Percentiles rank a stretch among this genome's conserved stretches.
Evolutionary conservation across 2,797 vertebrate species (phyloP).

Genomic region (Hafferia zeledoni): DNA sequence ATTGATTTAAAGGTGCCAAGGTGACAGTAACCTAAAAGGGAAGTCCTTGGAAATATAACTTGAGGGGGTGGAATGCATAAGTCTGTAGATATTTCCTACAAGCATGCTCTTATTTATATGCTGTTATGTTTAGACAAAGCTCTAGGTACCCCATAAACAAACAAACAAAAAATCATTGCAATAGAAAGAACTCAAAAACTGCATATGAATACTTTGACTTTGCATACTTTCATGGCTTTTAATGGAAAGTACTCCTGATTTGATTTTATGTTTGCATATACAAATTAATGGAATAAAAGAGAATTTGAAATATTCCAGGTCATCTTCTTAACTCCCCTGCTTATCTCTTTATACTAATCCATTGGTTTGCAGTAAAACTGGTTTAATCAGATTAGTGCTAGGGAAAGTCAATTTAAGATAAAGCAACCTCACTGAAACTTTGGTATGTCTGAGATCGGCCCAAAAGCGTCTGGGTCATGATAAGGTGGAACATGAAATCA

Average conservation of each 20-base stretch:
- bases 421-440: not conserved
- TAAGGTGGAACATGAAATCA: not conserved
- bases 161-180: not conserved
- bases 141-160: not conserved
- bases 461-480: not conserved
- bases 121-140: not conserved
- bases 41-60: not conserved
- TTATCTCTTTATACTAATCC: conserved; percentile 13
- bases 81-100: not conserved
- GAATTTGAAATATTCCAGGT: not conserved
- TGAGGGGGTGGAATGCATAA: not conserved
- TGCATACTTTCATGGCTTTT: not conserved
- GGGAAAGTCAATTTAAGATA: not conserved
- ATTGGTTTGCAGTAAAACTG: not conserved
- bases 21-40: not conserved
- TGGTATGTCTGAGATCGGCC: not conserved
- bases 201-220: not conserved
- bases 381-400: conserved; percentile 10
- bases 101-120: not conserved
- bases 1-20: not conserved
- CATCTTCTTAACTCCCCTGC: not conserved
- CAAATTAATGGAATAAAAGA: not conserved
- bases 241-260: not conserved
- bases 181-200: not conserved
- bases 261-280: conserved; percentile 5